Evolutionary conservation across 2,113 vertebrate genomes (phyloP).

Genomic region (Desmodus rotundus): DNA sequence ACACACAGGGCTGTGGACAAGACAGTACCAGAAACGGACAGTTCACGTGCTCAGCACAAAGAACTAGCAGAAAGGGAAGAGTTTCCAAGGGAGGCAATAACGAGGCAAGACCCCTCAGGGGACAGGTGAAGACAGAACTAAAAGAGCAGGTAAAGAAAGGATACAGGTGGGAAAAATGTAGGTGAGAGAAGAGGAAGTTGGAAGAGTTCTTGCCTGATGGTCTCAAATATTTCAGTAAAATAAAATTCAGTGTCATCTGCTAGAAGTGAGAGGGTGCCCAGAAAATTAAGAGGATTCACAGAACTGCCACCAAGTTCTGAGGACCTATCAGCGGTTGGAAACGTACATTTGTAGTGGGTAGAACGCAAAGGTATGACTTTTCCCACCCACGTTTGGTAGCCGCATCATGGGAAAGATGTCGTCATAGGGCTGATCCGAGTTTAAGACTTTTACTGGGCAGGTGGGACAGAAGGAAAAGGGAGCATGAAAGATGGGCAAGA

Average conservation of each 20-base stretch:
- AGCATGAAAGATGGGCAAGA: not conserved
- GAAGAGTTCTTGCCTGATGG: not conserved
- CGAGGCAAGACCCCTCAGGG: not conserved
- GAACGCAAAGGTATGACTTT: not conserved
- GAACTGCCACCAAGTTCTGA: not conserved
- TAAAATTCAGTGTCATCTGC: not conserved
- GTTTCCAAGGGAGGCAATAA: not conserved
- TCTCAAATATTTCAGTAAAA: not conserved
- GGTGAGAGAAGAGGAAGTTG: not conserved
- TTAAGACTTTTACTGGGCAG: not conserved
- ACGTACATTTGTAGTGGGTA: not conserved
- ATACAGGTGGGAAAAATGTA: not conserved
- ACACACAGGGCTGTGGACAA: not conserved
- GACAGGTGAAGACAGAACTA: not conserved
- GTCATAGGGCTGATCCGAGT: not conserved
- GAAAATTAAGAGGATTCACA: not conserved
- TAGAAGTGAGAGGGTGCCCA: not conserved
- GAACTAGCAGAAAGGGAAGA: not conserved
- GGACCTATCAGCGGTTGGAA: not conserved
- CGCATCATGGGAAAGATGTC: not conserved
- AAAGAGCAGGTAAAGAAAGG: not conserved
- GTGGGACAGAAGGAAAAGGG: not conserved
- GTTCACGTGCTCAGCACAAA: not conserved
- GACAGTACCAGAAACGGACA: not conserved
- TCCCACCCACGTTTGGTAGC: not conserved